These are phyloP conservation scores for Metopolophium dirhodum DNA, from an alignment of 1,140 invertebrate species.

Conservation along the genomic window DNA sequence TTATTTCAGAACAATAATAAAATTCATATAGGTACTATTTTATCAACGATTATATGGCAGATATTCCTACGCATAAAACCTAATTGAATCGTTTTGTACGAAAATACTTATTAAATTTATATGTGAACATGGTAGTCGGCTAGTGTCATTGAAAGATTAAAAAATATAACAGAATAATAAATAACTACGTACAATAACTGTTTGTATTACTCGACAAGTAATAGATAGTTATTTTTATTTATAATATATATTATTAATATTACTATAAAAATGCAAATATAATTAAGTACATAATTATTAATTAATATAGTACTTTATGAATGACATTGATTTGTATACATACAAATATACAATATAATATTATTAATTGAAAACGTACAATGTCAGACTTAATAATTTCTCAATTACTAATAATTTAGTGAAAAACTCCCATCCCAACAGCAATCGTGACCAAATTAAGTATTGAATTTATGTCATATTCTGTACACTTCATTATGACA, in stretches of 20 bases:
- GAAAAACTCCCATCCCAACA: background rate
- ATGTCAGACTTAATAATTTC: background rate
- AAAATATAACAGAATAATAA: background rate
- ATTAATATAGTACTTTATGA: background rate
- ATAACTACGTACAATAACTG: no score
- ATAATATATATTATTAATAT: no score
- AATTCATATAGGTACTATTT: background rate
- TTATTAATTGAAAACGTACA: background rate
- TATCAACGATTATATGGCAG: background rate
- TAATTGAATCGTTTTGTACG: background rate
- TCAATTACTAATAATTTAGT: background rate
- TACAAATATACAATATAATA: background rate
- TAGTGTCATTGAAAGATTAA: background rate
- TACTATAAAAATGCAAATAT: no score
- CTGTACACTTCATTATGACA: background rate
- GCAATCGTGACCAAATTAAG: background rate
- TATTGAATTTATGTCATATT: slow-evolving; percentile 13
- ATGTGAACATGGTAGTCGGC: background rate
- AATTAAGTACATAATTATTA: no score
- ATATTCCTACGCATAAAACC: background rate
- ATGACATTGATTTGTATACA: background rate
- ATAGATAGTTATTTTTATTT: no score
- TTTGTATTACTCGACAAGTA: no score
- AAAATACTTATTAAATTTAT: background rate
- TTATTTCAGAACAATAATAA: background rate